These are phyloP conservation scores for Stigmatopora argus DNA, from an alignment of 2,113 vertebrate species.

Conservation along the genomic window DNA sequence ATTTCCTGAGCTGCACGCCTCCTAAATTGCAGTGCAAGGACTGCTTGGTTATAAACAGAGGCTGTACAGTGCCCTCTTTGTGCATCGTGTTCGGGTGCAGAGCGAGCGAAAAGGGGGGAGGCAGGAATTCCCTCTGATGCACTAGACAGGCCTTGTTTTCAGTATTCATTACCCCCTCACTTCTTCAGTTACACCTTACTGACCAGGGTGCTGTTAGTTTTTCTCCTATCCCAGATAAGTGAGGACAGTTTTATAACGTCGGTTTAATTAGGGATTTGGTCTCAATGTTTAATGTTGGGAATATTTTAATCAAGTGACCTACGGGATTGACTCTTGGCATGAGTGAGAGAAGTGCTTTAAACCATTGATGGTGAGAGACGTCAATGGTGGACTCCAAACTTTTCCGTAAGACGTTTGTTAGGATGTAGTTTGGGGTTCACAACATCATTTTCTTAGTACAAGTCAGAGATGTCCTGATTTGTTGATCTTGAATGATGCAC, in stretches of 20 bases:
- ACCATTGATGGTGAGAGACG: too few species aligned
- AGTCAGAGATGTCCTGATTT: too few species aligned
- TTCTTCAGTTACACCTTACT: conserved; percentile 38
- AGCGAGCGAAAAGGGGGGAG: conserved; percentile 27
- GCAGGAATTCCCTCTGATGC: conserved; percentile 74
- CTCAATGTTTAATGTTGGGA: conserved; percentile 15
- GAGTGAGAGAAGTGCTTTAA: not conserved
- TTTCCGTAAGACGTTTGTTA: too few species aligned
- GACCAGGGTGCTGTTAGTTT: conserved; percentile 29
- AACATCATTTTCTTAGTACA: too few species aligned
- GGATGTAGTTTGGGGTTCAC: too few species aligned
- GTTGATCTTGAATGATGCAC: too few species aligned
- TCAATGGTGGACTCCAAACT: too few species aligned
- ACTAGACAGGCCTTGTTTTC: conserved; percentile 61
- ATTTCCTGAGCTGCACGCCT: conserved; percentile 94
- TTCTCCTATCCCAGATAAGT: not conserved
- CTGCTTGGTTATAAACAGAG: conserved; percentile 76
- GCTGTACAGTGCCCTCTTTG: conserved; percentile 85
- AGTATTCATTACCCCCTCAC: conserved; percentile 45
- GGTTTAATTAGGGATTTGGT: conserved; percentile 14
- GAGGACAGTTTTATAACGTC: conserved; percentile 14
- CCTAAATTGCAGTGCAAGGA: conserved; percentile 89
- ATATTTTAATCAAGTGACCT: conserved; percentile 2
- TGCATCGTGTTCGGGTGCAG: conserved; percentile 57
- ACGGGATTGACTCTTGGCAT: not conserved